phyloP scores from a whole-genome alignment of 2,797 vertebrate species.

The Poecilia wingei region DNA sequence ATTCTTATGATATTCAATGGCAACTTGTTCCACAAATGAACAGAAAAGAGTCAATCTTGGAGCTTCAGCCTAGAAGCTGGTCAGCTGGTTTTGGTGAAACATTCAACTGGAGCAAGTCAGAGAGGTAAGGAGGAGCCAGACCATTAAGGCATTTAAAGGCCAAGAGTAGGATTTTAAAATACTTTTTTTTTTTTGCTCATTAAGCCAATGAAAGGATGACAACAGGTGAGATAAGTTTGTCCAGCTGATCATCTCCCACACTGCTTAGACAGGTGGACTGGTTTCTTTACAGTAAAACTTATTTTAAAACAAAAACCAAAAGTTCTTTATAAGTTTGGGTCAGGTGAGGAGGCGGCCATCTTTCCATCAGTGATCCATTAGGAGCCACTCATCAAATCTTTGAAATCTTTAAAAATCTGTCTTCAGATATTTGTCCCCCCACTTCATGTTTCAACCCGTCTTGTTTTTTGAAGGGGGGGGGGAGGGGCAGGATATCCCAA shows the following conservation, averaged over 20 bases:
- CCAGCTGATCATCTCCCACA: background rate
- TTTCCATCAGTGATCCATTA: background rate
- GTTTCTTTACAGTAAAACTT: background rate
- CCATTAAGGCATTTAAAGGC: background rate
- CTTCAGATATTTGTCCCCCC: background rate
- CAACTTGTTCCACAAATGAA: too few species aligned
- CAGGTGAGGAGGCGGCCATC: background rate
- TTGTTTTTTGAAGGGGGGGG: background rate
- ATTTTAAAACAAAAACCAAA: background rate
- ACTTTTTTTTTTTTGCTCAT: background rate
- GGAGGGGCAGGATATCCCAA: constrained; percentile 12
- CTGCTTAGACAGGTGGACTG: background rate
- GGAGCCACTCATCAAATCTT: background rate
- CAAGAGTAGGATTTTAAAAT: background rate
- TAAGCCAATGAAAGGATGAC: background rate
- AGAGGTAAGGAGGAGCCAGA: too few species aligned
- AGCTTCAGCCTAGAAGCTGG: too few species aligned
- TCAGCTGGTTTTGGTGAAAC: too few species aligned
- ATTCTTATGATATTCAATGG: too few species aligned
- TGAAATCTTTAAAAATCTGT: background rate
- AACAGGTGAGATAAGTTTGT: background rate
- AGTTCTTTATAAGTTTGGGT: background rate
- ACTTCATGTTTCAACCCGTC: background rate
- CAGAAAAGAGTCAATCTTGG: too few species aligned
- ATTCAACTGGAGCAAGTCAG: background rate